Conservation (phyloP, 2,113 vertebrate genomes). For the Laterallus jamaicensis region DNA sequence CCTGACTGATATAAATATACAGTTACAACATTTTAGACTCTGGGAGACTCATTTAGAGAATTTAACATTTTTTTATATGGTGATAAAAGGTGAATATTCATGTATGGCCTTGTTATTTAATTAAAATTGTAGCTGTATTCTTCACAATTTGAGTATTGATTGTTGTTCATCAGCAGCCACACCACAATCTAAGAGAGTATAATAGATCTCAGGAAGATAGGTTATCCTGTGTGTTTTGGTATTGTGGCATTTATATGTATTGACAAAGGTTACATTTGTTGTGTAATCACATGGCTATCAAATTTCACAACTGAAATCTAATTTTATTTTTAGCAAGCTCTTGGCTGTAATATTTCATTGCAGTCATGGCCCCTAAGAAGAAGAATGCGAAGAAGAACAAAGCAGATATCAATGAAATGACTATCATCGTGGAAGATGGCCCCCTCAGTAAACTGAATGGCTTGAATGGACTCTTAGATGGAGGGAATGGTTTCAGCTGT, state of each 20-base stretch:
- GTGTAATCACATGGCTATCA: not conserved
- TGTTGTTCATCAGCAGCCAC: not conserved
- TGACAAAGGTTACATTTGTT: not conserved
- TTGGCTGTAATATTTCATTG: slow-evolving; percentile 82
- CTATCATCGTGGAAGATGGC: slow-evolving; percentile 91
- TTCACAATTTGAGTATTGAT: not conserved
- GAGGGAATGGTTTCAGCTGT: slow-evolving; percentile 93
- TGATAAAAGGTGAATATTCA: not conserved
- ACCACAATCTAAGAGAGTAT: not conserved
- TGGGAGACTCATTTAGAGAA: not conserved
- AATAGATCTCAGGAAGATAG: not conserved
- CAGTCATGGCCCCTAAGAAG: slow-evolving; percentile 99
- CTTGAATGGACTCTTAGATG: slow-evolving; percentile 89
- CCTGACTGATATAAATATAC: not conserved
- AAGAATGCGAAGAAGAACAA: slow-evolving; percentile 94
- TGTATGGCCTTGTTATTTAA: not conserved
- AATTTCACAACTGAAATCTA: slow-evolving; percentile 4
- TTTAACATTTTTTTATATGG: not conserved
- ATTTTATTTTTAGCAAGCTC: slow-evolving; percentile 72
- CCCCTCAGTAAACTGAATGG: slow-evolving; percentile 91
- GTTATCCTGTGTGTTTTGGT: not conserved
- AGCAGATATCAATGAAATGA: slow-evolving; percentile 89
- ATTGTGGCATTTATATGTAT: not conserved
- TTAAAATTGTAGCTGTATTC: not conserved
- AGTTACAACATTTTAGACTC: not conserved